Percentiles rank a stretch among this genome's conserved stretches.
Conservation (phyloP, 2,797 vertebrate species). For the Alfaro cultratus region DNA sequence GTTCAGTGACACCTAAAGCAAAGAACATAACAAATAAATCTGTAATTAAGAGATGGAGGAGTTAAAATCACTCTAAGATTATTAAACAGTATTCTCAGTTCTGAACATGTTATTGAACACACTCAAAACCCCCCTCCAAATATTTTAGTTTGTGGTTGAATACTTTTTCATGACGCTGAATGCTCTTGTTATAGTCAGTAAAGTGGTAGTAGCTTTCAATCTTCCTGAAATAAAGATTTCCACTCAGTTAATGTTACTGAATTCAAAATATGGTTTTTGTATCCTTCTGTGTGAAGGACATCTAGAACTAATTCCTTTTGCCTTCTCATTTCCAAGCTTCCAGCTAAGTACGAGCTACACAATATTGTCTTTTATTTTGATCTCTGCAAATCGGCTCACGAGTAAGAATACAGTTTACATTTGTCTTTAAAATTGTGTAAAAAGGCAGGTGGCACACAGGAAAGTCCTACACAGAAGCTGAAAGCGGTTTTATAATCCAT, state of each 20-base stretch:
- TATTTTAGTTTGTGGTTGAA: background rate
- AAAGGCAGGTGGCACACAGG: background rate
- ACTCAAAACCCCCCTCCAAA: background rate
- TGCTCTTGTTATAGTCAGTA: background rate
- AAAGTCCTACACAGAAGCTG: constrained; percentile 5
- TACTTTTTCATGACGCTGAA: background rate
- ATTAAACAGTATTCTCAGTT: background rate
- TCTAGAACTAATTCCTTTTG: background rate
- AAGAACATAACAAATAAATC: background rate
- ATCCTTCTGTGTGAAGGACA: constrained; percentile 47
- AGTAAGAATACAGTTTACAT: constrained; percentile 30
- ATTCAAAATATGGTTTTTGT: background rate
- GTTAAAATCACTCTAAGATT: background rate
- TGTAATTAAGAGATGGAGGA: background rate
- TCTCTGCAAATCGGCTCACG: constrained; percentile 7
- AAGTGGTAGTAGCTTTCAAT: background rate
- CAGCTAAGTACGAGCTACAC: background rate
- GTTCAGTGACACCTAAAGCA: background rate
- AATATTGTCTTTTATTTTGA: constrained; percentile 11
- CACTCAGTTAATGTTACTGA: constrained; percentile 26
- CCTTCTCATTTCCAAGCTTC: background rate
- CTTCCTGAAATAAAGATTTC: constrained; percentile 36
- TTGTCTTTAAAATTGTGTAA: constrained; percentile 10
- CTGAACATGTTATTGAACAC: background rate
- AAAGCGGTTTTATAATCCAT: background rate